These are phyloP conservation scores for Drosophila pseudoobscura DNA, from an alignment of 1,140 invertebrate genomes.

Conservation along the genomic window DNA sequence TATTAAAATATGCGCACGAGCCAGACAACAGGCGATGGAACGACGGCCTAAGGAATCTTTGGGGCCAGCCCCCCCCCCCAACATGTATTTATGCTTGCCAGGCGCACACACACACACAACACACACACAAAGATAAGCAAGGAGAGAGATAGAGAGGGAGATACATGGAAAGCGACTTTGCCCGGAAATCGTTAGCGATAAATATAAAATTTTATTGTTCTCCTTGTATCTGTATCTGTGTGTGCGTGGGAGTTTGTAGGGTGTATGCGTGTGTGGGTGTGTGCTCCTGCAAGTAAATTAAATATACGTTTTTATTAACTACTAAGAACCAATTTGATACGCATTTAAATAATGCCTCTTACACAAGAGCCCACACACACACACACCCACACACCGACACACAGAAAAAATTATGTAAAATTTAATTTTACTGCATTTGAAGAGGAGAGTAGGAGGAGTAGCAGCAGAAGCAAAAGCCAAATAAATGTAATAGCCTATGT, in stretches of 20 bases:
- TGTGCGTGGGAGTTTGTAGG: slow-evolving; percentile 20
- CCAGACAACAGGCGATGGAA: slow-evolving; percentile 39
- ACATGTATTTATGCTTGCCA: slow-evolving; percentile 66
- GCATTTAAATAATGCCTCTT: slow-evolving; percentile 75
- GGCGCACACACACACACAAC: slow-evolving; percentile 30
- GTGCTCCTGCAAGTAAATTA: slow-evolving; percentile 69
- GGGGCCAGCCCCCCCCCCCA: slow-evolving; percentile 44
- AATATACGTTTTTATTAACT: slow-evolving; percentile 82
- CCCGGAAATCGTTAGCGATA: slow-evolving; percentile 77
- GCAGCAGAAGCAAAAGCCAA: slow-evolving; percentile 56
- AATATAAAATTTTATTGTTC: slow-evolving; percentile 82
- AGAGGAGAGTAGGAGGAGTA: slow-evolving; percentile 2
- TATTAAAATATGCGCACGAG: slow-evolving; percentile 76
- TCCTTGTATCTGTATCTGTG: slow-evolving; percentile 47
- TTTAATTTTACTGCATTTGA: slow-evolving; percentile 68
- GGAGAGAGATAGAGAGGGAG: not conserved
- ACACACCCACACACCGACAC: slow-evolving; percentile 16
- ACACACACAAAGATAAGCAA: slow-evolving; percentile 8
- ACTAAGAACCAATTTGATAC: slow-evolving; percentile 82
- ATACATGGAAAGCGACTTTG: slow-evolving; percentile 24
- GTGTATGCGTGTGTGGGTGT: slow-evolving; percentile 30
- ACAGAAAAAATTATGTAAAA: slow-evolving; percentile 68
- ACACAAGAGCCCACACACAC: slow-evolving; percentile 31
- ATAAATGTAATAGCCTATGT: slow-evolving; percentile 68
- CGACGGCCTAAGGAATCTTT: slow-evolving; percentile 13